These are phyloP conservation scores for Eufriesea mexicana DNA, from an alignment of 1,140 invertebrate genomes.

Conservation along the genomic window DNA sequence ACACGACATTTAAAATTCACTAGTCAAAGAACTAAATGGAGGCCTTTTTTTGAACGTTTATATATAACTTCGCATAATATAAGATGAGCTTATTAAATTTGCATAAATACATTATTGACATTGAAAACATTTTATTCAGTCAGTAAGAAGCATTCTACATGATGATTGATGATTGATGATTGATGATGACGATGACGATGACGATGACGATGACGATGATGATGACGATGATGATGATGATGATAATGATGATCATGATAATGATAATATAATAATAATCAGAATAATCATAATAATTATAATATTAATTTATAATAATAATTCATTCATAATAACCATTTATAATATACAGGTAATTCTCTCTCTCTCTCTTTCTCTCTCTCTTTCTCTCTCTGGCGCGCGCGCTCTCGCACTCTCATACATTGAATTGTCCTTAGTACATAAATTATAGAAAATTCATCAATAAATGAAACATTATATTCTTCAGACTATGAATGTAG, in stretches of 20 bases:
- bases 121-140: constrained; percentile 83
- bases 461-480: constrained; percentile 75
- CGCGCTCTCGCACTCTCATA: constrained; percentile 54
- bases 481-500: constrained; percentile 78
- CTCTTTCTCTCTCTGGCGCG: constrained; percentile 25
- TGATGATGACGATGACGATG: constrained; percentile 61
- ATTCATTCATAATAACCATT: constrained; percentile 74
- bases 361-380: constrained; percentile 27
- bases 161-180: constrained; percentile 70
- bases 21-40: not conserved
- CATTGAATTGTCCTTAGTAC: constrained; percentile 75
- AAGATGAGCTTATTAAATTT: not conserved
- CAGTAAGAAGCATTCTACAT: constrained; percentile 82
- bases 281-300: constrained; percentile 54
- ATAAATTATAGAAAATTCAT: constrained; percentile 76
- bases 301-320: constrained; percentile 38
- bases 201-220: constrained; percentile 62
- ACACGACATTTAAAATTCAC: constrained; percentile 37
- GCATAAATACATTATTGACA: constrained; percentile 55
- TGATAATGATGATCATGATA: constrained; percentile 60
- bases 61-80: not conserved
- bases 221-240: constrained; percentile 62
- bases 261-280: constrained; percentile 67
- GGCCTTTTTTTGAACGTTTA: not conserved
- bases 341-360: constrained; percentile 75